Conservation (phyloP, 1,140 invertebrate species). For the Drosophila sp. region DNA sequence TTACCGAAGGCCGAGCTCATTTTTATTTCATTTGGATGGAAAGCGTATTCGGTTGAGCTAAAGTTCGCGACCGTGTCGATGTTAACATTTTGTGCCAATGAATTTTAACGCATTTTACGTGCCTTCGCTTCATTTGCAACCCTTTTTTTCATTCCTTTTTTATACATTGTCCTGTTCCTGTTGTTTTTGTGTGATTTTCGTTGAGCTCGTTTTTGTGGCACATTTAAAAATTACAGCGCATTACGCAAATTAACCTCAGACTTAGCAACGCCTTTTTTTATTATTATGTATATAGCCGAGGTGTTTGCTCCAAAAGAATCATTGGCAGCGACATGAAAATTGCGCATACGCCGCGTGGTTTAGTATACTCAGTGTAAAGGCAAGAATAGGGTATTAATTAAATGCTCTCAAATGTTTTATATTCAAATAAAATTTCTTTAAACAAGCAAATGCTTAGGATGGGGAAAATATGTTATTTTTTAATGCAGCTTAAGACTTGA, state of each 20-base stretch:
- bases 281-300: constrained; percentile 40
- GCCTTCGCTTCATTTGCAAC: constrained; percentile 48
- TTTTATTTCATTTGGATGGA: constrained; percentile 31
- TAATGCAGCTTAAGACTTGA: constrained; percentile 22
- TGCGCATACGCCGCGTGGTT: constrained; percentile 48
- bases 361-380: constrained; percentile 9
- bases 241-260: constrained; percentile 80
- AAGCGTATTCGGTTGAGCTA: not conserved
- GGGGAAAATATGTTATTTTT: not conserved
- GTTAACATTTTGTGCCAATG: constrained; percentile 62
- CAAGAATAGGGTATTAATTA: not conserved
- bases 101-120: constrained; percentile 69
- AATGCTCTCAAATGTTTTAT: not conserved
- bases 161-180: constrained; percentile 7
- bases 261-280: constrained; percentile 59
- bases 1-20: constrained; percentile 35
- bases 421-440: not conserved
- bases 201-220: constrained; percentile 48
- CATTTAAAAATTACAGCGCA: constrained; percentile 78
- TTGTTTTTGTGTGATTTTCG: constrained; percentile 25
- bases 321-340: constrained; percentile 34
- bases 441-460: not conserved
- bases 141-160: constrained; percentile 42
- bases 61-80: constrained; percentile 42
- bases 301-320: constrained; percentile 12